Evolutionary conservation across 2,888 invertebrate species (phyloP).

Genomic region (Hipparchia sbordonii): DNA sequence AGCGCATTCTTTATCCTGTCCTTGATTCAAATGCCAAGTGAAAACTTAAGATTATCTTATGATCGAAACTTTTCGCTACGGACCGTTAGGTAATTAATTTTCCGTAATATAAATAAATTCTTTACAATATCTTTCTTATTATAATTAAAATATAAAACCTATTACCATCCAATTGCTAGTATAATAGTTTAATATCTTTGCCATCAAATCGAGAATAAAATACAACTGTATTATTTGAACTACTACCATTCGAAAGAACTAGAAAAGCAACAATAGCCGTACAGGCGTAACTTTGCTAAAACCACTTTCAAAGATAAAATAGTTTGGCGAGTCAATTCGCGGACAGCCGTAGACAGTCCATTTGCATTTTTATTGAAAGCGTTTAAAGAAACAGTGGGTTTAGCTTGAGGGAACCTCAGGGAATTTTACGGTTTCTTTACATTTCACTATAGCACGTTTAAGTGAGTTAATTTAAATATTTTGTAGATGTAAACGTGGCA

Average conservation of each 20-base stretch:
- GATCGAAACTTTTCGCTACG: too few species aligned
- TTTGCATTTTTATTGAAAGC: constrained; percentile 78
- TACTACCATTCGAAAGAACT: constrained; percentile 1
- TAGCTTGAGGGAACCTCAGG: constrained; percentile 38
- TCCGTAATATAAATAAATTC: too few species aligned
- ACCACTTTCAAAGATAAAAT: constrained; percentile 63
- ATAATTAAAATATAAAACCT: neutral
- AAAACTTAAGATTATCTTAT: too few species aligned
- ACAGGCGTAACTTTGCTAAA: constrained; percentile 49
- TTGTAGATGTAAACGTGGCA: neutral
- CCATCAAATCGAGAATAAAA: neutral
- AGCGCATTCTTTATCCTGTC: too few species aligned
- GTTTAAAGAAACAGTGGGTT: constrained; percentile 73
- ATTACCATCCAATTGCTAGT: neutral
- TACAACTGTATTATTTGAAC: neutral
- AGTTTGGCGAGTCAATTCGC: constrained; percentile 62
- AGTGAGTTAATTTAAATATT: constrained; percentile 16
- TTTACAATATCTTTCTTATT: too few species aligned
- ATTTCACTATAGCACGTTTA: constrained; percentile 34
- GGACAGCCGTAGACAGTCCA: constrained; percentile 61
- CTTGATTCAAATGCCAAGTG: too few species aligned
- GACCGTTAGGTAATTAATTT: too few species aligned
- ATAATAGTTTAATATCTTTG: neutral
- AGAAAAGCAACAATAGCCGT: constrained; percentile 18
- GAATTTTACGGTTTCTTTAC: constrained; percentile 40